Evolutionary conservation across 2,797 vertebrate species (phyloP).

Genomic region (Tadarida brasiliensis): DNA sequence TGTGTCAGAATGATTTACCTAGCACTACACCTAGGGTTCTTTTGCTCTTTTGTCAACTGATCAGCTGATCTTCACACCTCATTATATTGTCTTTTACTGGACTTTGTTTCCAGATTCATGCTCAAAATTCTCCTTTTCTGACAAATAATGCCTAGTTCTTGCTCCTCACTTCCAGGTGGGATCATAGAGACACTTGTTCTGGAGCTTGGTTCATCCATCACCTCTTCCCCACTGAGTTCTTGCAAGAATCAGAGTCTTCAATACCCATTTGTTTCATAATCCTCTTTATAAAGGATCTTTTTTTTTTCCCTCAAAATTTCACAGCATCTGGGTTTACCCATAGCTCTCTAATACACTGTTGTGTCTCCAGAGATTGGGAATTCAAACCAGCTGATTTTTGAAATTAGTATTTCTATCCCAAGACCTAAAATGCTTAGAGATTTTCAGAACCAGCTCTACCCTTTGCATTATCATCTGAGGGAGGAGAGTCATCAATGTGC

Average conservation of each 20-base stretch:
- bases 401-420: conserved; percentile 22
- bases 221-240: neutral
- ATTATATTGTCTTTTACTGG: neutral
- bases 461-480: conserved; percentile 2
- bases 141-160: neutral
- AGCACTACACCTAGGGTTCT: neutral
- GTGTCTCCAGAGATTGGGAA: conserved; percentile 11
- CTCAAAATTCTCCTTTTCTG: neutral
- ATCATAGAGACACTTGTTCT: neutral
- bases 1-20: neutral
- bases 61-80: neutral
- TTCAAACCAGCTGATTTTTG: conserved; percentile 45
- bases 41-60: neutral
- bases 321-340: neutral
- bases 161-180: neutral
- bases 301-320: conserved; percentile 38
- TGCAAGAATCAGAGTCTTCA: neutral
- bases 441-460: conserved; percentile 33
- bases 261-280: neutral
- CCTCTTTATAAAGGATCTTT: neutral
- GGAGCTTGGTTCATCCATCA: neutral
- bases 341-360: conserved; percentile 1
- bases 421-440: conserved; percentile 34
- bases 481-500: neutral
- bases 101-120: neutral